phyloP scores from a whole-genome alignment of 92 coral and sea anemone genomes.

The Zoanthus solanderi region DNA sequence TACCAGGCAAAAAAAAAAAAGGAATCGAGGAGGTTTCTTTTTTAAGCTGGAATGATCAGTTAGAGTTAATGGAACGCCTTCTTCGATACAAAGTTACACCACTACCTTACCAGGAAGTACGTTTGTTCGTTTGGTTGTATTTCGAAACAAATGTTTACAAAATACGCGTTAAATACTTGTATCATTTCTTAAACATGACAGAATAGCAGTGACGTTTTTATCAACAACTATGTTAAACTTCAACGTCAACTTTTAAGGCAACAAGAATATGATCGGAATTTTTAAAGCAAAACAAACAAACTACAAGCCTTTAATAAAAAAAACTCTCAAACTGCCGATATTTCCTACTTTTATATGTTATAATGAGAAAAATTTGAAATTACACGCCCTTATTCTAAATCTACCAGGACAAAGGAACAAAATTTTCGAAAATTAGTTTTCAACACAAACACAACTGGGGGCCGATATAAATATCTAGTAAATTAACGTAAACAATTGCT shows the following conservation, averaged over 20 bases:
- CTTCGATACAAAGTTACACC: not conserved
- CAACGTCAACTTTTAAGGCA: not conserved
- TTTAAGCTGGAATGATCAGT: not conserved
- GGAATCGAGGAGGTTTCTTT: no score
- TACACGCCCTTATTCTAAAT: slow-evolving; percentile 56
- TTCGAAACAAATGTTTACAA: not conserved
- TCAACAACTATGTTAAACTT: not conserved
- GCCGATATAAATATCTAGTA: slow-evolving; percentile 69
- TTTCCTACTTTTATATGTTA: not conserved
- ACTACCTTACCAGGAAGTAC: not conserved
- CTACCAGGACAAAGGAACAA: slow-evolving; percentile 60
- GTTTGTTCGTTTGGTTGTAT: not conserved
- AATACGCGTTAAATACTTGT: not conserved
- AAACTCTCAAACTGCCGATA: not conserved
- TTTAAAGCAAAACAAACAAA: not conserved
- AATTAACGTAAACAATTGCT: slow-evolving; percentile 81
- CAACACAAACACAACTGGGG: slow-evolving; percentile 89
- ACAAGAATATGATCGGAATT: not conserved
- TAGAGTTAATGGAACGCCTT: not conserved
- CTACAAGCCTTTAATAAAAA: not conserved
- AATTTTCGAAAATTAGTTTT: slow-evolving; percentile 57
- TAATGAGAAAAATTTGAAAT: not conserved
- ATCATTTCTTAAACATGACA: not conserved
- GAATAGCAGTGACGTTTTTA: not conserved
- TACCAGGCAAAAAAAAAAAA: no score